Conservation (phyloP, 2,797 vertebrate genomes). For the Pelochelys cantorii region DNA sequence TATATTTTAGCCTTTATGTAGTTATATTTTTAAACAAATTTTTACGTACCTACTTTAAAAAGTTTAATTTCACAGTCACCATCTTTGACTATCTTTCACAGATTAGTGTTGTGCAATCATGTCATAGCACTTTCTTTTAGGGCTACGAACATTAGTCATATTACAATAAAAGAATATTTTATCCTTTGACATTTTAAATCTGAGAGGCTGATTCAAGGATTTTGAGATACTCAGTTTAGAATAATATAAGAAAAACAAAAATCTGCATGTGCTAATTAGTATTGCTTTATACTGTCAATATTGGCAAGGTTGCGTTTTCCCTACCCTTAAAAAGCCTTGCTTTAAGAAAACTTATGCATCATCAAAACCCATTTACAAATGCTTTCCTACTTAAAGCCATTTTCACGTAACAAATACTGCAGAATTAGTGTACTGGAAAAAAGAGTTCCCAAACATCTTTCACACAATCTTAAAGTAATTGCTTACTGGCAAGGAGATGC, state of each 20-base stretch:
- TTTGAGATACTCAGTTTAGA: not conserved
- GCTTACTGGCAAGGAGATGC: no score
- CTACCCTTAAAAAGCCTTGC: not conserved
- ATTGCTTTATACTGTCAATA: fast-evolving
- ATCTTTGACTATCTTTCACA: not conserved
- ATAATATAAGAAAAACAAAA: not conserved
- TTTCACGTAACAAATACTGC: not conserved
- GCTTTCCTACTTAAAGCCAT: not conserved
- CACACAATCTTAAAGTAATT: not conserved
- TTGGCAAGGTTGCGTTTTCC: not conserved
- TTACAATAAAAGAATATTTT: not conserved
- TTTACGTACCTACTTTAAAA: no score
- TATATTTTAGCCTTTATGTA: no score
- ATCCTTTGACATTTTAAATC: not conserved
- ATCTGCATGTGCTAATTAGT: not conserved
- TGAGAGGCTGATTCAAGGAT: not conserved
- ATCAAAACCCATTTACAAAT: constrained; percentile 32
- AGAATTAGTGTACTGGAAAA: not conserved
- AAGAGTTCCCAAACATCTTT: not conserved
- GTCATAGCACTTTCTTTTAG: not conserved
- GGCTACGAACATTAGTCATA: not conserved
- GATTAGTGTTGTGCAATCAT: not conserved
- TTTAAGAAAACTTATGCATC: not conserved
- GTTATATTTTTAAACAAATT: no score
- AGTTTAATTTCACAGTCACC: not conserved